Base-by-base conservation (phyloP, 2,113 vertebrate species). In the Rhinolophus ferrumequinum region DNA sequence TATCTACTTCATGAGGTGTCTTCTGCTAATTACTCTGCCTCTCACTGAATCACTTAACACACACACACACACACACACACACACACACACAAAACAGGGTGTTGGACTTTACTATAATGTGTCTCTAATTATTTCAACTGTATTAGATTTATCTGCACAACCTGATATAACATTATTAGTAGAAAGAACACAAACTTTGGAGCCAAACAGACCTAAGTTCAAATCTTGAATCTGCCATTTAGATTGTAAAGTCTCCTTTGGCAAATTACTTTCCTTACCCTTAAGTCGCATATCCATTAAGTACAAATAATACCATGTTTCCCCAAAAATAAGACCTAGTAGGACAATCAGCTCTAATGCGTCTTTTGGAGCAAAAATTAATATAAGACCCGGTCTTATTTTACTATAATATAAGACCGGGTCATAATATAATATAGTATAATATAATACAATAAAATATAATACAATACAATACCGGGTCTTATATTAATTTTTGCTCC, bases 21-120 rank as follows among this genome's bases (percentile, higher is more conserved):
- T 94, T 30, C 26, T 75, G 26, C 12, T 95, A 69, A 92, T 44
- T 82, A 95, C 11, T 66, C 8, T 85, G 38, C 22, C 58, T 70
- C 28, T 69, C 44, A 88, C 2, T 69, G 58, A 93, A 87, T 84
- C 44, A 9, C 76, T 72, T 83, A 52, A n/a, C 67, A 90, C 18
- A 87, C 72, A 86, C 69, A 87, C 12, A 35, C 44, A 94, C 12
- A 88, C 64, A 81, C 30, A 94, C 66, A 96, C 44, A 64, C 12
- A 73, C 56, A 88, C 10, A 41, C 35, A 87, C 35, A 88, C 35
- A 72, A 28, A 21, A 93, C 4, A 54, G 14, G 8, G 8, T 90
- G 50, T 30, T 84, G 90, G 75, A 67, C 30, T 92, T 94, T 85
- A 85, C 3, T 33, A 62, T 16, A 22, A 3, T 26, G 18, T 75